Evolutionary conservation across 2,888 invertebrate species (phyloP).

Genomic region (Neoaliturus tenellus): DNA sequence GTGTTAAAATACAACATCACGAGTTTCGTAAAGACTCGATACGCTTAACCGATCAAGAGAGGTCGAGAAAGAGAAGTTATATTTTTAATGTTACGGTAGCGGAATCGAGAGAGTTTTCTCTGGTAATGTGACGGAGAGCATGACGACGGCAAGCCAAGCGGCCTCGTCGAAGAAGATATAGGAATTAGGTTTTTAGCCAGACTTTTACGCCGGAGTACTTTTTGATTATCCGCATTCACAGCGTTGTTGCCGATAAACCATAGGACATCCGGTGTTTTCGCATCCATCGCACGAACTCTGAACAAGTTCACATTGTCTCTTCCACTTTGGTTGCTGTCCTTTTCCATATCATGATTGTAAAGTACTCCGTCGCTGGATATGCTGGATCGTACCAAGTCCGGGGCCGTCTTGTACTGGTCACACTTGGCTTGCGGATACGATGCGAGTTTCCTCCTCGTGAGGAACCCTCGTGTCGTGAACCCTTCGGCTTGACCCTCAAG

Average conservation of each 20-base stretch:
- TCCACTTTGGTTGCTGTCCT: neutral
- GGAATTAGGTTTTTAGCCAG: constrained; percentile 68
- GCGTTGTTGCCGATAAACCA: constrained; percentile 48
- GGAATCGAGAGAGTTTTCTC: constrained; percentile 36
- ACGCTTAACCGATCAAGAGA: constrained; percentile 62
- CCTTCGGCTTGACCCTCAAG: neutral
- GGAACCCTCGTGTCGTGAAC: neutral
- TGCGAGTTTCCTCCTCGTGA: neutral
- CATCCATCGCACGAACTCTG: neutral
- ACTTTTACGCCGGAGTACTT: constrained; percentile 32
- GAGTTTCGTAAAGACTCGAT: neutral
- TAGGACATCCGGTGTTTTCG: constrained; percentile 36
- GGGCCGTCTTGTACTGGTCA: constrained; percentile 40
- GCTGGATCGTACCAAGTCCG: constrained; percentile 33
- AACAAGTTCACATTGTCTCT: neutral
- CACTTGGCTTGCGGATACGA: constrained; percentile 29
- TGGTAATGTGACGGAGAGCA: constrained; percentile 31
- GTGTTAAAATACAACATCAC: neutral
- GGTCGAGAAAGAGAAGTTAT: constrained; percentile 65
- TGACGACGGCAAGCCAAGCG: constrained; percentile 70
- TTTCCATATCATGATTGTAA: constrained; percentile 5
- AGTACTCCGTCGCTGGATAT: constrained; percentile 3
- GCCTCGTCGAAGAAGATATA: constrained; percentile 75
- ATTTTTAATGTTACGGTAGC: constrained; percentile 61
- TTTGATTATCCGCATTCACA: constrained; percentile 39